These are phyloP conservation scores for Folsomia manolachei DNA, from an alignment of 2,888 invertebrate species.

Conservation along the genomic window DNA sequence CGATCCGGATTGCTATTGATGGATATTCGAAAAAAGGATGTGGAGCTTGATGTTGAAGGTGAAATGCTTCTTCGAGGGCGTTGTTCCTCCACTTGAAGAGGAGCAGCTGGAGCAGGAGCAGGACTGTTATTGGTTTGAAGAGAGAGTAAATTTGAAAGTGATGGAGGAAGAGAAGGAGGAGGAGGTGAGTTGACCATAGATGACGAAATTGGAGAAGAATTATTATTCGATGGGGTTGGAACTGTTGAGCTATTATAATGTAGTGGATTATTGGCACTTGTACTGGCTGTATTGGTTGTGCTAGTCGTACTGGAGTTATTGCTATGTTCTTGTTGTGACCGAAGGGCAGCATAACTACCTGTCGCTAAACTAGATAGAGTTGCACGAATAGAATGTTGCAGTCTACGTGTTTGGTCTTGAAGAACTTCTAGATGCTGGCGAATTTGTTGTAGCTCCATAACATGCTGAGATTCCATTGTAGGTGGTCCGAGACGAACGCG, in stretches of 20 bases:
- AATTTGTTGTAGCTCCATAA: conserved; percentile 47
- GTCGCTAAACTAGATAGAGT: conserved; percentile 46
- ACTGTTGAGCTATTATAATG: not conserved
- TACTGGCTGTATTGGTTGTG: not conserved
- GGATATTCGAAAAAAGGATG: conserved; percentile 1
- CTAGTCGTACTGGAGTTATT: not conserved
- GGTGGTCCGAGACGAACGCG: not conserved
- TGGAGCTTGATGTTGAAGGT: not conserved
- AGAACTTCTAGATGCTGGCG: conserved; percentile 47
- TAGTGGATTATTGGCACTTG: conserved; percentile 15
- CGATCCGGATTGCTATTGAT: not conserved
- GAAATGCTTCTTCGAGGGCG: not conserved
- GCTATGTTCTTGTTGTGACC: conserved; percentile 39
- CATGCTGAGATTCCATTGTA: conserved; percentile 45
- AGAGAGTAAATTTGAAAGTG: not conserved
- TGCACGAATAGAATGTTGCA: conserved; percentile 48
- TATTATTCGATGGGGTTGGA: conserved; percentile 23
- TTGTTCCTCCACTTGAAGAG: not conserved
- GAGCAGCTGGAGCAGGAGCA: conserved; percentile 20
- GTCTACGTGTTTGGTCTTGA: conserved; percentile 48
- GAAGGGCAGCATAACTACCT: conserved; percentile 45
- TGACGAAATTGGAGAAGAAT: conserved; percentile 16
- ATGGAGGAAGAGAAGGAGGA: not conserved
- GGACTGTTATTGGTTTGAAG: not conserved
- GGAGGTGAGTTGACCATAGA: not conserved